Base-by-base conservation (phyloP, 1,140 invertebrate species). In the Bombus confusus region DNA sequence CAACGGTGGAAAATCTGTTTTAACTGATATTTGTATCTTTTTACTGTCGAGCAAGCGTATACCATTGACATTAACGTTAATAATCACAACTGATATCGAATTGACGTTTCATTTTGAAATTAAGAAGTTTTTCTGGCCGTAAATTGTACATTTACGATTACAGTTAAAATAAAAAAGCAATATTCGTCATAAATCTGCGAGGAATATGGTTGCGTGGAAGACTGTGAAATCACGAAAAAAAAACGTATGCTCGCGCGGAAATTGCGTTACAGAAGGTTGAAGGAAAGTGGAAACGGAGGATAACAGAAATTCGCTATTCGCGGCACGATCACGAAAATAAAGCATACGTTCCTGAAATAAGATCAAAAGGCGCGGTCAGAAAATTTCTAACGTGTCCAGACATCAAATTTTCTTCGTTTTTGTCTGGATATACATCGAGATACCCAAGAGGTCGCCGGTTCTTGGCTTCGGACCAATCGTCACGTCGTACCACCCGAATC, bases 391-490 rank as follows among this genome's bases (percentile, higher is more conserved):
- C 86, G 88, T 86, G 85, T 90, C 71, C 82, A 74, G 79, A 90
- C 88, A 85, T 90, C 86, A 87, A 62, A 74, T 90, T 87, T 90
- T 69, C 86, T 77, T 78, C 86, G 80, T 90, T 89, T 83, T 87
- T 85, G 85, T 91, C 80, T 88, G 81, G 84, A 90, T 91, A 90
- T 87, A 86, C 85, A 81, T 89, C 86, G 74, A 82, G 86, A 82
- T 66, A 79, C 81, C 80, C 72, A 43, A 84, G 88, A 89, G 85
- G 78, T 90, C 88, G 83, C 78, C 89, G 75, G 85, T 93, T 93
- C 90, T 94, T 94, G 94, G 94, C 94, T 88, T 88, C 73, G 80
- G 91, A 93, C 94, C 94, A 94, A 94, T 93, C 90, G 89, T 89
- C 89, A 85, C 84, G 87, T 87, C 86, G 86, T 85, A 88, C 90